Base-by-base conservation (phyloP, 2,888 invertebrate genomes). In the Petrophora chlorosata region DNA sequence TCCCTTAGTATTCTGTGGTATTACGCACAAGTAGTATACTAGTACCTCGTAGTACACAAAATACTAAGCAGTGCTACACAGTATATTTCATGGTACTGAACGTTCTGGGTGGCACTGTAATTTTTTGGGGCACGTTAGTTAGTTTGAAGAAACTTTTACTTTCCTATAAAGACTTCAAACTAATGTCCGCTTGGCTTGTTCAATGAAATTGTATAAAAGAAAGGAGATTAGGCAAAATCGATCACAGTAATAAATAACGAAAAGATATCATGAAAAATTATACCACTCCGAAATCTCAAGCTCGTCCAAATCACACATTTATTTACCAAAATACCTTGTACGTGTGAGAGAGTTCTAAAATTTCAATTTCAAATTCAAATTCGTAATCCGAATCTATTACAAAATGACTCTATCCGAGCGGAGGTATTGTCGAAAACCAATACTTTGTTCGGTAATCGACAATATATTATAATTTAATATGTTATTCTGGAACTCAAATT, bases 371-470 rank as follows among this genome's bases (percentile, higher is more conserved):
- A 62, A 77, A 79, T 81, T 80, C 69, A 72, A 74, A 70, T 65
- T 53, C 55, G 67, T 70, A 66, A 66, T 59, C 61, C 57, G 58
- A 66, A 64, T 64, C 63, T 63, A 63, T 67, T 59, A 67, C 65
- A 59, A 75, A 74, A 85, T 77, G 80, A 61, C 85, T 85, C 70
- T 76, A 85, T 85, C 68, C 57, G 34, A 14, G 16, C 15, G 41
- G 48, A 56, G 54, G 46, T 12, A 73, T 80, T 78, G 78, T 80
- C 68, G 66, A 73, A 73, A 73, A 67, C 49, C 66, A 61, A 64
- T 66, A 65, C 53, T 29, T 56, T 57, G 56, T 63, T 64, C 64
- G 56, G 65, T 59, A 68, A 70, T 59, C 56, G 59, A 34, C 58
- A 53, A 70, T 82, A 82, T 76, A 65, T 83, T 65, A 76, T 35